Base-by-base conservation (phyloP, 2,888 invertebrate genomes). In the Pristionchus arcanus region DNA sequence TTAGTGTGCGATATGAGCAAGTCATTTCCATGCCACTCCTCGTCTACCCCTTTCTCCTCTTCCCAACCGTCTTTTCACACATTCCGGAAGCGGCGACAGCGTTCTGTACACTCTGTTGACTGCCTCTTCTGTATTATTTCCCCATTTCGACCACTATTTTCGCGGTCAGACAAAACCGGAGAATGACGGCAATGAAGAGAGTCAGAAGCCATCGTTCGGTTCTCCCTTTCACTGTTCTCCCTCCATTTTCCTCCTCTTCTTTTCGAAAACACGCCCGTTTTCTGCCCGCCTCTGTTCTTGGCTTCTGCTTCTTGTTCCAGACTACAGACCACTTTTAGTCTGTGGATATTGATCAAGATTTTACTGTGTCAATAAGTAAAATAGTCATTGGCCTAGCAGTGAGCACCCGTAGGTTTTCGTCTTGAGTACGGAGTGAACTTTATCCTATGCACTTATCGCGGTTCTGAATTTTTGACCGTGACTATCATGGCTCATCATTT, bases 11-110 rank as follows among this genome's bases (percentile, higher is more conserved):
- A 49, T 11, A 49, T 49, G 7, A 49, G 0, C 11, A 49, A 13
- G 13, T 9, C 4, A 49, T 49, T 49, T 49, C 42, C 13, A 7
- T 3, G 42, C 42, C 5, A 42, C 5, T 9, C 9, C 42, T 83
- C 90, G 87, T 63, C 77, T 88, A 63, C 42, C 71, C 85, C 28
- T 66, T 55, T 74, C 87, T 87, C 89, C 55, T 49, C 59, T 68
- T 90, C 87, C 77, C 63, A 89, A 77, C 9, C 88, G 68, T 74
- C 66, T 77, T 74, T 74, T 74, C 34, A 71, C 34, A 34, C 31
- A 31, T 7, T 34, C 34, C 31, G 74, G 31, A 37, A 74, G 31
- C 71, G 11, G 19, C n/a, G 68, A 16, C 7, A 28, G n/a, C 66
- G 7, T 28, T 66, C 66, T 63, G 63, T 63, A 63, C 63, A 63